Percentiles rank a stretch among this genome's conserved stretches.
phyloP scores from a whole-genome alignment of 2,888 invertebrate species.

The Mechanitis mazaeus region DNA sequence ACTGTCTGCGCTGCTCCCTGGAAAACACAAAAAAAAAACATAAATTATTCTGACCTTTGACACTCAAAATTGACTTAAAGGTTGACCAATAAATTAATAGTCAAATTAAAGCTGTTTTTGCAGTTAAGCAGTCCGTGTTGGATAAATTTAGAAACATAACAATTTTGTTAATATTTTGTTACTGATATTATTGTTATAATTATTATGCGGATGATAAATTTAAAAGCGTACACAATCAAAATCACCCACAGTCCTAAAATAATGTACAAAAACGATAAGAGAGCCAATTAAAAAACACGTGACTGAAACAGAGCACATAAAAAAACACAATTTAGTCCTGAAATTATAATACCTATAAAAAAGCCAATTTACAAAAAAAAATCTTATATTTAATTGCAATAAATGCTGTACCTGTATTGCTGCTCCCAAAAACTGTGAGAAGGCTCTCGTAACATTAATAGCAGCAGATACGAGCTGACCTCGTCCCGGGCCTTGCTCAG shows the following conservation, averaged over 20 bases:
- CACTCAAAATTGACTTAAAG: neutral
- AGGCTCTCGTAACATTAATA: slow-evolving; percentile 85
- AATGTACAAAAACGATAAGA: neutral
- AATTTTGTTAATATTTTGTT: neutral
- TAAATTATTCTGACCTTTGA: neutral
- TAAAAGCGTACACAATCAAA: neutral
- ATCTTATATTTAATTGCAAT: no score
- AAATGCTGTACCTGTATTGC: slow-evolving; percentile 80
- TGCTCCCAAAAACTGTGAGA: slow-evolving; percentile 86
- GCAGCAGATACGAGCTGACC: slow-evolving; percentile 82
- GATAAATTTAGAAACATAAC: neutral
- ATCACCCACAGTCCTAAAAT: neutral
- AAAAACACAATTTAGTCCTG: no score
- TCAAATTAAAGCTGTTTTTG: neutral
- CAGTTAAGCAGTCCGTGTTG: neutral
- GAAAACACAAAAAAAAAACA: slow-evolving; percentile 36
- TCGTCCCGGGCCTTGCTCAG: slow-evolving; percentile 57
- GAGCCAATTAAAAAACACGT: neutral
- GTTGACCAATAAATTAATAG: neutral
- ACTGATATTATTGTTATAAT: neutral
- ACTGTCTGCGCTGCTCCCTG: slow-evolving; percentile 85
- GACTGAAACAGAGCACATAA: no score
- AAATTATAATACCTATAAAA: no score
- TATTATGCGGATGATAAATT: neutral
- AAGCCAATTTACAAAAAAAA: no score